Conservation (phyloP, 2,113 vertebrate species). For the Cyphomyrus discorhynchus region DNA sequence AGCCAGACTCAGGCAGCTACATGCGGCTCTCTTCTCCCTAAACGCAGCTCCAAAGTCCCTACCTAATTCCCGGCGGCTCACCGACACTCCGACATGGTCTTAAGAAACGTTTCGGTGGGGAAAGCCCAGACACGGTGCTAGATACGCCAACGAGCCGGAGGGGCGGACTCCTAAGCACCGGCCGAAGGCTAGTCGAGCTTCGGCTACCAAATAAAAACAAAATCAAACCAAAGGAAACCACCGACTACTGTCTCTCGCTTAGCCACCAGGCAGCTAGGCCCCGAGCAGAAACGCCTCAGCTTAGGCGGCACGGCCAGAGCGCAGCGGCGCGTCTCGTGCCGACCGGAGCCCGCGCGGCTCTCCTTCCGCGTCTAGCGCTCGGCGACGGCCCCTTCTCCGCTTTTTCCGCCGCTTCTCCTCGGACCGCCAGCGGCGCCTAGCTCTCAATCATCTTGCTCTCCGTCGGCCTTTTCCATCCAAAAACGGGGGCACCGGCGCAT, state of each 20-base stretch:
- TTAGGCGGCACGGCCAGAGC: not conserved
- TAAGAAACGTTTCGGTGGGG: not conserved
- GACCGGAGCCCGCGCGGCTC: not conserved
- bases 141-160: not conserved
- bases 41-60: not conserved
- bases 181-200: not conserved
- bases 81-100: not conserved
- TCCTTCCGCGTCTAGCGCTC: conserved; percentile 8
- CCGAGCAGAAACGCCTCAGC: not conserved
- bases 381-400: not conserved
- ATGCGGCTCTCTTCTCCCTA: not conserved
- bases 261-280: not conserved
- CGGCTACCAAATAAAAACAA: not conserved
- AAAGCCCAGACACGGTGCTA: not conserved
- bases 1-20: not conserved
- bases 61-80: not conserved
- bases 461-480: conserved; percentile 7
- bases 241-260: not conserved
- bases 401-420: not conserved
- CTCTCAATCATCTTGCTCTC: conserved; percentile 32
- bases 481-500: not conserved
- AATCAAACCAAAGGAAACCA: not conserved
- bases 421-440: conserved; percentile 23
- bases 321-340: not conserved
- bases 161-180: not conserved